phyloP scores from a whole-genome alignment of 2,113 vertebrate genomes.

The Aldabrachelys gigantea region DNA sequence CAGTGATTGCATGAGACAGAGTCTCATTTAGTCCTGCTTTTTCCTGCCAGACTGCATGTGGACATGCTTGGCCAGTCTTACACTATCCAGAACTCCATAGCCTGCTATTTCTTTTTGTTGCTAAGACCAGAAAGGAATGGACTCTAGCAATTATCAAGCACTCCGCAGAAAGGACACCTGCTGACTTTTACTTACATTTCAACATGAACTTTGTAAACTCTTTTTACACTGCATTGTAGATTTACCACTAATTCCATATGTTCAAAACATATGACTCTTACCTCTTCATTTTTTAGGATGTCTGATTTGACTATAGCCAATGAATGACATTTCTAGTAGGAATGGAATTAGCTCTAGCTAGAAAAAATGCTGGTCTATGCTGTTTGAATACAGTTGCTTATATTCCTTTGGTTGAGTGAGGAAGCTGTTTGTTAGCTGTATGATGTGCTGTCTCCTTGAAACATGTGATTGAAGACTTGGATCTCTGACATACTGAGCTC shows the following conservation, averaged over 20 bases:
- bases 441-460: background rate
- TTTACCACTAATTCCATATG: background rate
- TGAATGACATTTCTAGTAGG: background rate
- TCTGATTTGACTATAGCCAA: background rate
- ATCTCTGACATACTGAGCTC: background rate
- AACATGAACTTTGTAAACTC: background rate
- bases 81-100: background rate
- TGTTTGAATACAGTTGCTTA: background rate
- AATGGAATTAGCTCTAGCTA: background rate
- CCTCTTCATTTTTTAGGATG: background rate
- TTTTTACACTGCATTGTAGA: background rate
- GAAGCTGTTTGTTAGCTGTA: background rate
- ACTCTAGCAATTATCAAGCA: background rate
- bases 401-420: background rate
- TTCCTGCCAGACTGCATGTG: background rate
- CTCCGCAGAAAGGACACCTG: fast-evolving
- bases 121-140: background rate
- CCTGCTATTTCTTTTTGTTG: background rate
- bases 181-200: background rate
- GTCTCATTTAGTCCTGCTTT: background rate
- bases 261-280: background rate
- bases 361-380: background rate
- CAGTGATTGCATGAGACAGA: background rate
- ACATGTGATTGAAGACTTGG: background rate
- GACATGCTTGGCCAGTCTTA: background rate